Evolutionary conservation across 1,140 invertebrate genomes (phyloP).

Genomic region (Notospermus geniculatus): DNA sequence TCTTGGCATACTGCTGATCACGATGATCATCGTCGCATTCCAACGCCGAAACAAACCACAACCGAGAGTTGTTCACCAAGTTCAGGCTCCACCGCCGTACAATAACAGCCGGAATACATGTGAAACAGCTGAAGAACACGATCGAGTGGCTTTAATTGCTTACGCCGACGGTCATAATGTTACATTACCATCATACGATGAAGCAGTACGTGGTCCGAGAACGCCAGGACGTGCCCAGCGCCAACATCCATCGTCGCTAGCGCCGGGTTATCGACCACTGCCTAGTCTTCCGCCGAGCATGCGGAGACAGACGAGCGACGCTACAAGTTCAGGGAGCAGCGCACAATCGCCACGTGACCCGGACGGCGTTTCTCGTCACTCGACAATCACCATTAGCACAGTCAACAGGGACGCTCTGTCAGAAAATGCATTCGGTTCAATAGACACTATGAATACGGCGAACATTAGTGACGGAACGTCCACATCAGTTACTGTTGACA

Average conservation of each 20-base stretch:
- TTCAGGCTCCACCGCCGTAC: constrained; percentile 40
- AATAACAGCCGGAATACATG: constrained; percentile 19
- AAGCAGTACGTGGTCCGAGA: constrained; percentile 32
- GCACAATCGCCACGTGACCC: constrained; percentile 12
- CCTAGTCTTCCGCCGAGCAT: constrained; percentile 43
- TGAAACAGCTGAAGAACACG: constrained; percentile 39
- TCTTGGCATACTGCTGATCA: constrained; percentile 44
- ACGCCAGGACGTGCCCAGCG: constrained; percentile 10
- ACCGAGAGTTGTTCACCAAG: constrained; percentile 33
- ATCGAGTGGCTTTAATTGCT: constrained; percentile 48
- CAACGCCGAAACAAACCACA: constrained; percentile 39
- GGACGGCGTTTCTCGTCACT: constrained; percentile 40
- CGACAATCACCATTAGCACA: constrained; percentile 44
- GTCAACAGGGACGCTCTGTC: constrained; percentile 46
- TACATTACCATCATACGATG: constrained; percentile 47
- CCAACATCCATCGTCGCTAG: constrained; percentile 10
- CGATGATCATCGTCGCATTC: constrained; percentile 47
- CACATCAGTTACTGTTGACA: constrained; percentile 38
- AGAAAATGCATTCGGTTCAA: constrained; percentile 44
- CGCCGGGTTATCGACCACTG: constrained; percentile 36
- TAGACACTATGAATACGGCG: constrained; percentile 51
- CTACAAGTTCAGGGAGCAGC: constrained; percentile 14
- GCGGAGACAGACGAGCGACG: constrained; percentile 18
- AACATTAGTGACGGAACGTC: constrained; percentile 48
- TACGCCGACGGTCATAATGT: constrained; percentile 42